Base-by-base conservation (phyloP, 2,797 vertebrate genomes). In the Paramormyrops hopkinsi region DNA sequence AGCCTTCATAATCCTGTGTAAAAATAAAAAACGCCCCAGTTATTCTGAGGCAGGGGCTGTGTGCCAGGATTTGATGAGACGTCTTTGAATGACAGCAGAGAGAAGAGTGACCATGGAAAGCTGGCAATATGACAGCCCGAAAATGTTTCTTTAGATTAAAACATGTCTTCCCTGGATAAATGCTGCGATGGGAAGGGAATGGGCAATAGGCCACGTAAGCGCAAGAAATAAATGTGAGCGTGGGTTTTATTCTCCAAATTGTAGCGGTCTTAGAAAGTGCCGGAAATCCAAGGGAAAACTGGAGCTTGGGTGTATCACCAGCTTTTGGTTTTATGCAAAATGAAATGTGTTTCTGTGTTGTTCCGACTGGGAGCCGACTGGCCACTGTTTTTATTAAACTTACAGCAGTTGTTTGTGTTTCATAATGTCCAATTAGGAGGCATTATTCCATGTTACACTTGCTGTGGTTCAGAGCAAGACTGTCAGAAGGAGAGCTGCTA, bases 341-440 rank as follows among this genome's bases (percentile, higher is more conserved):
- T 11, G 22, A 17, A 19, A 33, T 14, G 7, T 9, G 51, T 51
- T 22, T 2, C 86, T 8, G 41, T 46, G 86, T 46, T 41, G 0
- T 14, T 59, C n/a, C 19, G 7, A 17, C 53, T 46, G 53, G 9
- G 17, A 46, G 33, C 33, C 0, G 2, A 89, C 19, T 29, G 19
- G 46, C 14, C 17, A 29, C 19, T 0, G 5, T 12, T 12, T 48
- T 88, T n/a, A 79, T 88, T 53, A 41, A 88, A 87, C 41, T 54
- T 53, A 56, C 48, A 51, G 56, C 48, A 54, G 48, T n/a, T 33
- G 5, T 87, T 89, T 19, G 33, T 87, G 86, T 73, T 86, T 89
- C 29, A 87, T 87, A 73, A 89, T 54, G 41, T 87, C 19, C 33
- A 86, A 79, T 87, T 87, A 11, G 50, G 33, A 44, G 54, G 44